Conservation (phyloP, 2,797 vertebrate species). For the Darevskia nairensis region DNA sequence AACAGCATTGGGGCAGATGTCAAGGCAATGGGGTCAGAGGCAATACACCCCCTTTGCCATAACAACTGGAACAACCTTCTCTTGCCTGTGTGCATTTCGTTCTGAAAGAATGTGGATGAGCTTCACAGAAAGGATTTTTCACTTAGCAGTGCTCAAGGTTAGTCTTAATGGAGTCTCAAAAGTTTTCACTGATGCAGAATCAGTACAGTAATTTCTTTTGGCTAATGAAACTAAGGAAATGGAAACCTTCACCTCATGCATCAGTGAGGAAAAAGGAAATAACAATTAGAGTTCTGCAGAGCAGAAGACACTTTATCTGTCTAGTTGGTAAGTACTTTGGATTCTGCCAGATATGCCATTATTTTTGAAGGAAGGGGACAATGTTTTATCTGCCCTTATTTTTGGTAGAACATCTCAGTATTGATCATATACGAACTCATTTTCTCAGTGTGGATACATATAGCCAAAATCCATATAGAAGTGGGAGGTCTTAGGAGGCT, state of each 20-base stretch:
- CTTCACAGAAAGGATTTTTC: constrained; percentile 1
- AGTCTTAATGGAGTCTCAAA: constrained; percentile 1
- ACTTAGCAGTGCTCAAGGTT: background rate
- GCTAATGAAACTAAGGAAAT: constrained; percentile 18
- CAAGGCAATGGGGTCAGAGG: background rate
- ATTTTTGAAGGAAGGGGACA: constrained; percentile 17
- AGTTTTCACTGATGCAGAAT: background rate
- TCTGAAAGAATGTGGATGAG: background rate
- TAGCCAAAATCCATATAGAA: background rate
- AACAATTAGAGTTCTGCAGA: background rate
- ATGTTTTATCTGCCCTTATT: background rate
- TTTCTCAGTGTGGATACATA: background rate
- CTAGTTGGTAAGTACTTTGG: constrained; percentile 5
- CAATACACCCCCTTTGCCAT: background rate
- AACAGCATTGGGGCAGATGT: background rate
- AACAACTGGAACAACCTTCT: background rate
- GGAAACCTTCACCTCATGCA: accelerated
- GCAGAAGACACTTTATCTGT: constrained; percentile 15
- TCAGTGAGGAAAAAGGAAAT: constrained; percentile 15
- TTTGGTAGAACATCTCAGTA: constrained; percentile 13
- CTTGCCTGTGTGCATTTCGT: background rate
- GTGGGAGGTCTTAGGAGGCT: background rate
- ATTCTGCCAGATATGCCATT: background rate
- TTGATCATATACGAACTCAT: constrained; percentile 17
- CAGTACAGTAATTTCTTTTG: constrained; percentile 12